A percentile compares a stretch with the other conserved stretches of the same genome.
Conservation (phyloP, 2,113 vertebrate genomes). For the Shinisaurus crocodilurus region DNA sequence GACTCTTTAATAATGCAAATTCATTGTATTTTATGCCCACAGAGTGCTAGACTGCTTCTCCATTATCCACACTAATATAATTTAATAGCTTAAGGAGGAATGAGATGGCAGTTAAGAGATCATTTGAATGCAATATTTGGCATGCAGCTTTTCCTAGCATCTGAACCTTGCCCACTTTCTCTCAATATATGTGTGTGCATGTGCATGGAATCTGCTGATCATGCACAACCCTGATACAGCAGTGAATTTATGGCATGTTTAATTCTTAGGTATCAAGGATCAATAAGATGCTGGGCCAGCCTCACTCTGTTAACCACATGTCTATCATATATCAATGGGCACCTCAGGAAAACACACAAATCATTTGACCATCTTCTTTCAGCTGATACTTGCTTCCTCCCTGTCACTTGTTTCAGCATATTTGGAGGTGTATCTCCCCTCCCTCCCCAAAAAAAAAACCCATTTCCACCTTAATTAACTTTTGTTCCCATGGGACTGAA, state of each 20-base stretch:
- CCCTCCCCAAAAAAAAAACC: background rate
- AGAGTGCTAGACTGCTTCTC: slow-evolving; percentile 33
- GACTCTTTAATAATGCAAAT: slow-evolving; percentile 46
- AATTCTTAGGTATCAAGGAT: slow-evolving; percentile 68
- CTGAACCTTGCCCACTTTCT: background rate
- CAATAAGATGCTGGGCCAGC: slow-evolving; percentile 70
- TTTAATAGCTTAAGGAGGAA: slow-evolving; percentile 41
- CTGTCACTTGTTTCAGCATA: slow-evolving; percentile 21
- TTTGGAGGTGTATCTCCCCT: background rate
- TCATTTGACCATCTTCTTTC: background rate
- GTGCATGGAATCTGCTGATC: slow-evolving; percentile 51
- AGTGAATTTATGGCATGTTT: slow-evolving; percentile 73
- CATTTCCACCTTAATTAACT: background rate
- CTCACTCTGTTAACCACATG: slow-evolving; percentile 70
- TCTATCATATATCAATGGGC: slow-evolving; percentile 67
- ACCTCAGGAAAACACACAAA: slow-evolving; percentile 48
- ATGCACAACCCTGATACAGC: slow-evolving; percentile 56
- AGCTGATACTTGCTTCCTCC: background rate
- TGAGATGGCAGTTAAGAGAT: slow-evolving; percentile 27
- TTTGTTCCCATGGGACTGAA: background rate
- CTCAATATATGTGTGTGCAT: background rate
- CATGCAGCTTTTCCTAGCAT: slow-evolving; percentile 3
- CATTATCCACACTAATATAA: slow-evolving; percentile 64
- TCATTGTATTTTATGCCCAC: slow-evolving; percentile 22
- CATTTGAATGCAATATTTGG: slow-evolving; percentile 43